phyloP scores from a whole-genome alignment of 2,888 invertebrate genomes.

The Diploptera punctata region DNA sequence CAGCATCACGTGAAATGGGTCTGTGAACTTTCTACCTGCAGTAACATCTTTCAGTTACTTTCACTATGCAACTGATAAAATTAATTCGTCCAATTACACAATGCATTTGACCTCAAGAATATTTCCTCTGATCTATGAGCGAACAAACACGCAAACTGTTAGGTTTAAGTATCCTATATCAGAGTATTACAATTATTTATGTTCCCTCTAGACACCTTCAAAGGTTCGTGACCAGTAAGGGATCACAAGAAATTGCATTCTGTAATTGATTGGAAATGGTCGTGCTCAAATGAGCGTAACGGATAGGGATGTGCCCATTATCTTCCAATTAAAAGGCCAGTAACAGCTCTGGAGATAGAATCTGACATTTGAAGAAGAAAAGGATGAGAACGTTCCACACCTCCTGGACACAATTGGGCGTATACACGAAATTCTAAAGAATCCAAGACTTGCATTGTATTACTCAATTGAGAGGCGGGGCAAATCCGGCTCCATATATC shows the following conservation, averaged over 20 bases:
- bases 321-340: neutral
- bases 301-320: slow-evolving; percentile 1
- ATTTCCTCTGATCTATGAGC: too few species aligned
- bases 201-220: neutral
- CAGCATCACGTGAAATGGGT: too few species aligned
- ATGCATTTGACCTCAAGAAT: too few species aligned
- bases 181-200: neutral
- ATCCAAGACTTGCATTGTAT: neutral
- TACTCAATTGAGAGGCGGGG: neutral
- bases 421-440: neutral
- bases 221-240: neutral
- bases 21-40: too few species aligned
- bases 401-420: neutral
- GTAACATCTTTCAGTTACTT: too few species aligned
- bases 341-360: too few species aligned
- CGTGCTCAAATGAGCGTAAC: slow-evolving; percentile 6
- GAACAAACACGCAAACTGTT: too few species aligned
- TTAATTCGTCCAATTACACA: too few species aligned
- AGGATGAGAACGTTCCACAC: neutral
- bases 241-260: neutral
- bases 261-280: slow-evolving; percentile 2
- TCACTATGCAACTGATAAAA: too few species aligned
- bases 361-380: neutral
- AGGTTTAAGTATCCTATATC: too few species aligned
- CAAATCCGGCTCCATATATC: too few species aligned